Percentiles rank a stretch among this genome's conserved stretches.
Conservation (phyloP, 2,888 invertebrate genomes). For the Eristalinus sepulchralis region DNA sequence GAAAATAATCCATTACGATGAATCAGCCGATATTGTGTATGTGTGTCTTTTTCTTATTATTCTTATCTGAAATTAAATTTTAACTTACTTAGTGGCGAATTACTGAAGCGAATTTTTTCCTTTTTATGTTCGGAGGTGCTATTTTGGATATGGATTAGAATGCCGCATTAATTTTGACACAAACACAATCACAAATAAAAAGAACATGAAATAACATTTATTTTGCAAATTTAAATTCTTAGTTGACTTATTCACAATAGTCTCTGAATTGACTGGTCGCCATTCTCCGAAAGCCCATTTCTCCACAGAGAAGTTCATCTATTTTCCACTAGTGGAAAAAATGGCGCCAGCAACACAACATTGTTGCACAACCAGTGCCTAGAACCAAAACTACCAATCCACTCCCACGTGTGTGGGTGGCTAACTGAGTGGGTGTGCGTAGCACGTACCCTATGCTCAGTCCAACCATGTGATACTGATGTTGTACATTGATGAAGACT, state of each 20-base stretch:
- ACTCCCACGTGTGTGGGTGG: background rate
- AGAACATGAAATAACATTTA: too few relatives aligned
- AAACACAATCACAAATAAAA: too few relatives aligned
- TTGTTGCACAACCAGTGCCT: slow-evolving; percentile 1
- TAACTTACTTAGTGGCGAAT: too few relatives aligned
- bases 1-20: too few relatives aligned
- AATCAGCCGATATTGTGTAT: too few relatives aligned
- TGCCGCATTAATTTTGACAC: too few relatives aligned
- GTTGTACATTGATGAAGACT: slow-evolving; percentile 34
- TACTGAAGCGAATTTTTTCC: too few relatives aligned
- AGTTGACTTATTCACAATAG: background rate
- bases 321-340: slow-evolving; percentile 18
- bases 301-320: slow-evolving; percentile 39
- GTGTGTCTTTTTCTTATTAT: too few relatives aligned
- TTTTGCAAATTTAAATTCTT: too few relatives aligned
- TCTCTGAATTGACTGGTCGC: background rate
- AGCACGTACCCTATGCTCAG: slow-evolving; percentile 32
- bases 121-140: too few relatives aligned
- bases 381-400: background rate
- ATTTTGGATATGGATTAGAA: too few relatives aligned
- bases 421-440: background rate
- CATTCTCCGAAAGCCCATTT: background rate
- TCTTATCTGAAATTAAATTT: too few relatives aligned
- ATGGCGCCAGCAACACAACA: slow-evolving; percentile 34
- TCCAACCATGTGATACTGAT: slow-evolving; percentile 61